A percentile compares a stretch with the other conserved stretches of the same genome.
Conservation (phyloP, 2,888 invertebrate species). For the Chrysolina haemoptera region DNA sequence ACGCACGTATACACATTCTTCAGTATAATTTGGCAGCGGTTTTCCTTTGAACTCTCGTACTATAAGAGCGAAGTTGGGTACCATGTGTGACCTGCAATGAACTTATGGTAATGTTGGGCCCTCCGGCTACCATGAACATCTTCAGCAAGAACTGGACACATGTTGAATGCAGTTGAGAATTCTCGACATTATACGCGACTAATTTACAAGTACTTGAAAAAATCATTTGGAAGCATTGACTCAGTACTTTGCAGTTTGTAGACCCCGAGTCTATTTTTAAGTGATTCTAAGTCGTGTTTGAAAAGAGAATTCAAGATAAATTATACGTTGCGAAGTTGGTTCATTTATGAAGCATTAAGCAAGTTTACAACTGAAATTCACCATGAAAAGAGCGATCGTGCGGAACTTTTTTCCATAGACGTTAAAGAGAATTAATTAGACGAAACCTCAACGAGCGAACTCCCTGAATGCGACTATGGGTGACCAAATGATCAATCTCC, state of each 20-base stretch:
- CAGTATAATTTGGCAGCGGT: conserved; percentile 18
- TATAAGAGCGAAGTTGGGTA: conserved; percentile 29
- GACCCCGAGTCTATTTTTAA: conserved; percentile 22
- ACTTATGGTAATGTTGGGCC: conserved; percentile 51
- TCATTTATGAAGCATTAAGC: conserved; percentile 19
- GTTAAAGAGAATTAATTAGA: conserved; percentile 10
- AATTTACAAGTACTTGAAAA: conserved; percentile 22
- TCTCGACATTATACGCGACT: conserved; percentile 26
- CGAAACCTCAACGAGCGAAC: background rate
- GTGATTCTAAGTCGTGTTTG: conserved; percentile 14
- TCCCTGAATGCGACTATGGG: background rate
- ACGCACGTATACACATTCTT: conserved; percentile 20
- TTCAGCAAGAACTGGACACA: conserved; percentile 24
- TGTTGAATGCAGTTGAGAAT: conserved; percentile 18
- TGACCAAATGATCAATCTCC: background rate
- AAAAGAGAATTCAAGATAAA: conserved; percentile 8
- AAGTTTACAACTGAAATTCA: conserved; percentile 13
- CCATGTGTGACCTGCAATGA: conserved; percentile 54
- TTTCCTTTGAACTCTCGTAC: conserved; percentile 16
- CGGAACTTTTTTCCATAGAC: conserved; percentile 13
- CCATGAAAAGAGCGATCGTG: conserved; percentile 17
- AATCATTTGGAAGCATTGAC: conserved; percentile 16
- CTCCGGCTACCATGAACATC: conserved; percentile 44
- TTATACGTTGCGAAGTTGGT: conserved; percentile 15
- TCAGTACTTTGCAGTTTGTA: conserved; percentile 19